These are phyloP conservation scores for Lepisosteus oculatus DNA, from an alignment of 2,113 vertebrate genomes.

Conservation along the genomic window DNA sequence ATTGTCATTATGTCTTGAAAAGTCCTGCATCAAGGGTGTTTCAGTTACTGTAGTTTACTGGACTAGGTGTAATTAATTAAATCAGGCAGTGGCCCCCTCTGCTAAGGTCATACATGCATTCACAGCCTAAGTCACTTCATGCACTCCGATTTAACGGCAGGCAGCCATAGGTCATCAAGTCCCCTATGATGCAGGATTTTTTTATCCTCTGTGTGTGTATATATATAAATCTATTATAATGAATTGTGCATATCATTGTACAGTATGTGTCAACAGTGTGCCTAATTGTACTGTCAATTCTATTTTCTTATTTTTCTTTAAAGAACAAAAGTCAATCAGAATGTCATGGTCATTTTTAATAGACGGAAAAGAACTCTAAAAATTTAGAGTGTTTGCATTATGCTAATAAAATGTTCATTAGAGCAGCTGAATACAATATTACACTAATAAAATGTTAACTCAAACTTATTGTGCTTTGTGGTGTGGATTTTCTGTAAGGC, in stretches of 20 bases:
- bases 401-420: conserved; percentile 81
- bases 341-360: conserved; percentile 80
- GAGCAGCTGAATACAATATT: conserved; percentile 78
- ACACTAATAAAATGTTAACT: conserved; percentile 99
- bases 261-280: conserved; percentile 93
- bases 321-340: conserved; percentile 68
- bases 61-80: too few species aligned
- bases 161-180: background rate
- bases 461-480: conserved; percentile 53
- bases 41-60: background rate
- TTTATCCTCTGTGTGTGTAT: conserved; percentile 41
- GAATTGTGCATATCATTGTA: conserved; percentile 92
- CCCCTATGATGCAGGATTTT: conserved; percentile 36
- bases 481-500: conserved; percentile 5
- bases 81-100: too few species aligned
- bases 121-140: too few species aligned
- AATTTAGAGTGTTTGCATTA: conserved; percentile 79
- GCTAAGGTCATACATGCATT: too few species aligned
- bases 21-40: background rate
- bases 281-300: conserved; percentile 88
- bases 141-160: too few species aligned
- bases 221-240: conserved; percentile 76
- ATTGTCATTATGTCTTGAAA: background rate
- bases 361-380: conserved; percentile 71
- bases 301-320: conserved; percentile 79